Conservation (phyloP, 2,113 vertebrate species). For the Caretta caretta region DNA sequence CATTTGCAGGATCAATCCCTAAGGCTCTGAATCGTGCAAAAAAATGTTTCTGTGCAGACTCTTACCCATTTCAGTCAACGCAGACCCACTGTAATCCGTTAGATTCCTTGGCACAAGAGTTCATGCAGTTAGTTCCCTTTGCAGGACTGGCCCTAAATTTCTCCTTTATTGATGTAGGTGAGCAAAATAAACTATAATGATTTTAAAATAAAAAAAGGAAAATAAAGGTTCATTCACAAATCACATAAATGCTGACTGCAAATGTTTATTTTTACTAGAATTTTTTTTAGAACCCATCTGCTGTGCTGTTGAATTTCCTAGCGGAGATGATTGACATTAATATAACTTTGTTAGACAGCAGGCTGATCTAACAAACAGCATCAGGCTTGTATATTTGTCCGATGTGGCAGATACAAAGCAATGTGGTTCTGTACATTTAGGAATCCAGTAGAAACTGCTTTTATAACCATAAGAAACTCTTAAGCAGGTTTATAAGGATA, state of each 20-base stretch:
- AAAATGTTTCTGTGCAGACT: not conserved
- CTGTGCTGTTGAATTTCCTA: slow-evolving; percentile 45
- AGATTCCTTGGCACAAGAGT: not conserved
- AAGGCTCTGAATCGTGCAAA: not conserved
- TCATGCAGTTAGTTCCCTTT: not conserved
- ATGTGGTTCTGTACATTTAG: not conserved
- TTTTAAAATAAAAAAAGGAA: not conserved
- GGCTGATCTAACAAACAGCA: slow-evolving; percentile 24
- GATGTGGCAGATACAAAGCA: not conserved
- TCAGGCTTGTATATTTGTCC: slow-evolving; percentile 46
- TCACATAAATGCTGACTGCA: not conserved
- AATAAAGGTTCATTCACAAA: not conserved
- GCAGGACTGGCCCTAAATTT: not conserved
- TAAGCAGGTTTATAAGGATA: not conserved
- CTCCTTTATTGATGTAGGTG: not conserved
- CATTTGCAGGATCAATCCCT: not conserved
- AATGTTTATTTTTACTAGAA: not conserved
- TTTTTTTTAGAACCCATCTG: slow-evolving; percentile 30
- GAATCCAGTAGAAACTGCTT: not conserved
- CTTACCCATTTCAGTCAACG: not conserved
- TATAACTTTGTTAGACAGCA: slow-evolving; percentile 19
- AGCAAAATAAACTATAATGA: not conserved
- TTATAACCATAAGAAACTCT: not conserved
- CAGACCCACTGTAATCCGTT: not conserved
- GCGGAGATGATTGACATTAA: slow-evolving; percentile 36